Conservation (phyloP, 2,113 vertebrate species). For the Murina feae region DNA sequence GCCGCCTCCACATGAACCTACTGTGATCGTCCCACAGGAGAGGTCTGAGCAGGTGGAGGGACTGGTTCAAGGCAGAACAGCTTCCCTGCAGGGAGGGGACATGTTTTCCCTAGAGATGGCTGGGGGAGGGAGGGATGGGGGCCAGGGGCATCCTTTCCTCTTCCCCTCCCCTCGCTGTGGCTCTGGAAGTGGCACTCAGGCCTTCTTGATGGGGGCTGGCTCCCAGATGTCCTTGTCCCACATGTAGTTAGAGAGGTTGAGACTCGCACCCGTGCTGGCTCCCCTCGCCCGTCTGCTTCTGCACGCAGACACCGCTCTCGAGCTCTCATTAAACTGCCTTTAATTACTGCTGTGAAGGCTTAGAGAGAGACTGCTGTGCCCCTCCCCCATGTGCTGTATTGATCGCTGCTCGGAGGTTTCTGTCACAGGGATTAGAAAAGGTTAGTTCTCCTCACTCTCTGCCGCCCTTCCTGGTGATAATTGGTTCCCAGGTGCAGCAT, state of each 20-base stretch:
- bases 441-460: constrained; percentile 69
- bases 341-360: constrained; percentile 64
- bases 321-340: constrained; percentile 67
- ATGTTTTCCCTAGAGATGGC: not conserved
- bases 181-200: not conserved
- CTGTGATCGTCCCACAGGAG: not conserved
- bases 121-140: not conserved
- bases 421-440: constrained; percentile 64
- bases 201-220: not conserved
- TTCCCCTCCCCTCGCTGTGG: not conserved
- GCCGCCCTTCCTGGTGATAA: constrained; percentile 61
- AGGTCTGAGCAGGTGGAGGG: not conserved
- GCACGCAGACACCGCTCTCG: not conserved
- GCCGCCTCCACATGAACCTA: not conserved
- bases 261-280: not conserved
- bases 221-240: not conserved
- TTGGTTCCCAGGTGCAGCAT: constrained; percentile 67
- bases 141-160: not conserved
- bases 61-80: not conserved
- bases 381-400: constrained; percentile 4
- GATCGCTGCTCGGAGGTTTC: constrained; percentile 59
- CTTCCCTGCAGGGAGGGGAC: not conserved
- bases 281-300: not conserved
- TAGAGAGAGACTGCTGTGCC: not conserved
- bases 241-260: not conserved